phyloP scores from a whole-genome alignment of 2,113 vertebrate genomes.

The Origma solitaria region DNA sequence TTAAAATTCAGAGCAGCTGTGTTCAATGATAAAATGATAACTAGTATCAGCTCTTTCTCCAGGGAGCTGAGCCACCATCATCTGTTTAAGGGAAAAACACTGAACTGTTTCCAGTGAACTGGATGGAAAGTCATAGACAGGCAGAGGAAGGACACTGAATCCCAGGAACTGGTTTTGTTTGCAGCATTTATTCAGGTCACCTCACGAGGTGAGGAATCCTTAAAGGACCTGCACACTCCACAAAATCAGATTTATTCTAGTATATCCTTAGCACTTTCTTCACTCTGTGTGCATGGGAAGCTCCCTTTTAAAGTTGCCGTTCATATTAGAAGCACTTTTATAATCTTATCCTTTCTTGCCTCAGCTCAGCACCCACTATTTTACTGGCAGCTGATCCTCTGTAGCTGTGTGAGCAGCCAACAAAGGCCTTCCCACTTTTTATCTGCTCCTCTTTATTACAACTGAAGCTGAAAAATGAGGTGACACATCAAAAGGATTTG shows the following conservation, averaged over 20 bases:
- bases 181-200: not conserved
- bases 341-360: not conserved
- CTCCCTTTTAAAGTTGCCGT: not conserved
- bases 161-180: not conserved
- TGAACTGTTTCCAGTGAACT: not conserved
- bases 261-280: not conserved
- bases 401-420: not conserved
- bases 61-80: not conserved
- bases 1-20: constrained; percentile 59
- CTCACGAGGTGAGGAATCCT: not conserved
- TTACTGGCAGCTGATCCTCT: not conserved
- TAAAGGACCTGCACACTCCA: not conserved
- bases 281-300: not conserved
- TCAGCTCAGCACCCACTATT: not conserved
- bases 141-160: not conserved
- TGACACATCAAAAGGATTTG: not conserved
- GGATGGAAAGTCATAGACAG: not conserved
- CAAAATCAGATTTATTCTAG: not conserved
- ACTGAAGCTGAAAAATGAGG: not conserved
- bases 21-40: constrained; percentile 34
- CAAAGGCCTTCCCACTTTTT: not conserved
- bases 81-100: not conserved
- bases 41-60: not conserved
- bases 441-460: not conserved
- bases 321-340: not conserved